Conservation (phyloP, 2,113 vertebrate species). For the Sturnus vulgaris region DNA sequence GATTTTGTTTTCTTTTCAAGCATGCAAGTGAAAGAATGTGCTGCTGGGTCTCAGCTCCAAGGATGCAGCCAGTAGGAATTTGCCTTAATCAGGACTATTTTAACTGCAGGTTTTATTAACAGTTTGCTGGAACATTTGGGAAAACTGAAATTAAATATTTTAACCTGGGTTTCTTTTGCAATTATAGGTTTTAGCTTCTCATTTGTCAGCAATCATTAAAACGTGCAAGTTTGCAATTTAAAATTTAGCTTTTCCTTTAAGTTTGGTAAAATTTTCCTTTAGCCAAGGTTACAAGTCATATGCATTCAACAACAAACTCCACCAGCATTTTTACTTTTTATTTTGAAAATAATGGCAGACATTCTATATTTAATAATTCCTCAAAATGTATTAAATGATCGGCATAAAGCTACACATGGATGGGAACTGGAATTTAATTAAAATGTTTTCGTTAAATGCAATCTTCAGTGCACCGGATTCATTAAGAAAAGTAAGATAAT, state of each 20-base stretch:
- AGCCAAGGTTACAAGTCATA: not conserved
- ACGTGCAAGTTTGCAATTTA: rapidly evolving
- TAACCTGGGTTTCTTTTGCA: not conserved
- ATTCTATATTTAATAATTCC: not conserved
- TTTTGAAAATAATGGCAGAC: not conserved
- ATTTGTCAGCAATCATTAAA: not conserved
- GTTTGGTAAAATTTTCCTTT: not conserved
- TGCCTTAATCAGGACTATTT: not conserved
- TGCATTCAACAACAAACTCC: not conserved
- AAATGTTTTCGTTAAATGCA: not conserved
- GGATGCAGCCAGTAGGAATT: not conserved
- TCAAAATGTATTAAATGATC: not conserved
- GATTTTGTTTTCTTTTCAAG: not conserved
- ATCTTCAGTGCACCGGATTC: not conserved
- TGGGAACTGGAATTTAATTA: not conserved
- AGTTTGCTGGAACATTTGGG: not conserved
- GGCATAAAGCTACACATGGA: not conserved
- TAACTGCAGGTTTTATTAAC: not conserved
- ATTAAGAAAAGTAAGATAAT: not conserved
- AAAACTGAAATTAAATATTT: not conserved
- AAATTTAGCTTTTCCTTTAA: not conserved
- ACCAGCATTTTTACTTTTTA: not conserved
- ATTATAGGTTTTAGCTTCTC: not conserved
- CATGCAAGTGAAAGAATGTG: not conserved
- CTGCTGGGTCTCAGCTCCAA: not conserved